These are phyloP conservation scores for Pasiphila rectangulata DNA, from an alignment of 2,888 invertebrate species.

Conservation along the genomic window DNA sequence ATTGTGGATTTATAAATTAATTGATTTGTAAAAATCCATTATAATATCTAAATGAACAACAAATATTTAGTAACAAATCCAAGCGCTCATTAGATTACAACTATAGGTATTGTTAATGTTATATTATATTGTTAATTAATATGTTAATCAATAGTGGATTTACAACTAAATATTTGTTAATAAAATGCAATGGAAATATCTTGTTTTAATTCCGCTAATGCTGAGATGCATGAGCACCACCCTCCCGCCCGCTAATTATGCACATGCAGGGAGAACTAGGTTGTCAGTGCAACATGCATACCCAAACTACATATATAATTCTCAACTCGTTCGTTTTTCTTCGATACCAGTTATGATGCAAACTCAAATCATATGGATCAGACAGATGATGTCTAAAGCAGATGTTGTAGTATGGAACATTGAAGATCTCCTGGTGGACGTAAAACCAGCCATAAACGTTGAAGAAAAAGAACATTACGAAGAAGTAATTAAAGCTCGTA, in stretches of 20 bases:
- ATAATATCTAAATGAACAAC: no score
- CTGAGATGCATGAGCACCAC: no score
- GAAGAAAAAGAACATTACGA: slow-evolving; percentile 5
- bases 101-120: not conserved
- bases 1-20: not conserved
- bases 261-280: no score
- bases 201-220: no score
- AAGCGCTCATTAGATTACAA: not conserved
- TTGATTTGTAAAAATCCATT: no score
- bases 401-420: slow-evolving; percentile 58
- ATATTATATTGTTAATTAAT: not conserved
- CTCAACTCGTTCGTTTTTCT: no score
- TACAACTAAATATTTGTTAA: no score
- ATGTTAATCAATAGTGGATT: not conserved
- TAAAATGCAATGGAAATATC: no score
- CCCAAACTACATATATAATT: no score
- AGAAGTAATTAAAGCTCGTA: slow-evolving; percentile 13
- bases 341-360: slow-evolving; percentile 54
- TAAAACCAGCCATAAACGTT: slow-evolving; percentile 14
- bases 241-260: no score
- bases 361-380: slow-evolving; percentile 60
- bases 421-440: slow-evolving; percentile 40
- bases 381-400: slow-evolving; percentile 55
- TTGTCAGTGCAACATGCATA: no score
- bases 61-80: no score